Evolutionary conservation across 2,113 vertebrate species (phyloP).

Genomic region (Empidonax traillii): DNA sequence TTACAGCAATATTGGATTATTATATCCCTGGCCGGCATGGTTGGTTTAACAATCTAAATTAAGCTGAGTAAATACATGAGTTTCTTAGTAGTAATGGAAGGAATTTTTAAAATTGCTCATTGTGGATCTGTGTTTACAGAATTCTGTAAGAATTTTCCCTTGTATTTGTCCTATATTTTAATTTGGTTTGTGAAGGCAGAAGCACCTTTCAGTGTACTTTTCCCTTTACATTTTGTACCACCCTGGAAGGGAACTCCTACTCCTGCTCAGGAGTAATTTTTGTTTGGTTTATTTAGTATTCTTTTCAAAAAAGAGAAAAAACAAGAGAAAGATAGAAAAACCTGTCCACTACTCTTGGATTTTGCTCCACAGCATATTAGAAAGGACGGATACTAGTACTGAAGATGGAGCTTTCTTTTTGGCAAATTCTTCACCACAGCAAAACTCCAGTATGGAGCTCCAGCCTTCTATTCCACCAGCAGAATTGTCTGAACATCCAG

Average conservation of each 20-base stretch:
- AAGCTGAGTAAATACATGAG: background rate
- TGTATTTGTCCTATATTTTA: background rate
- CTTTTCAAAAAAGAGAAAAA: background rate
- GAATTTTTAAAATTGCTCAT: background rate
- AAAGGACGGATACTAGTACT: constrained; percentile 4
- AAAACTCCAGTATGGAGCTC: constrained; percentile 57
- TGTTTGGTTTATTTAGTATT: background rate
- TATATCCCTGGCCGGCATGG: background rate
- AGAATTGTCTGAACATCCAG: constrained; percentile 70
- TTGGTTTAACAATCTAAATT: background rate
- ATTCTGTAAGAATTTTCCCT: background rate
- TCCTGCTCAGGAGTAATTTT: background rate
- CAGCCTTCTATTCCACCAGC: constrained; percentile 61
- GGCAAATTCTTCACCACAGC: constrained; percentile 33
- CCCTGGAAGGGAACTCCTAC: background rate
- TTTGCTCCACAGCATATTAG: constrained; percentile 14
- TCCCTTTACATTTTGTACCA: background rate
- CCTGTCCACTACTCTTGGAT: background rate
- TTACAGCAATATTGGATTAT: background rate
- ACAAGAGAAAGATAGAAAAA: background rate
- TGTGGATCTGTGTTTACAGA: background rate
- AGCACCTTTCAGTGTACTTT: background rate
- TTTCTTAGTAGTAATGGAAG: background rate
- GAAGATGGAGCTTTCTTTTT: constrained; percentile 40
- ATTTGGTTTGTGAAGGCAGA: background rate